A percentile compares a stretch with the other conserved stretches of the same genome.
phyloP scores from a whole-genome alignment of 2,888 invertebrate genomes.

The Rapana venosa region DNA sequence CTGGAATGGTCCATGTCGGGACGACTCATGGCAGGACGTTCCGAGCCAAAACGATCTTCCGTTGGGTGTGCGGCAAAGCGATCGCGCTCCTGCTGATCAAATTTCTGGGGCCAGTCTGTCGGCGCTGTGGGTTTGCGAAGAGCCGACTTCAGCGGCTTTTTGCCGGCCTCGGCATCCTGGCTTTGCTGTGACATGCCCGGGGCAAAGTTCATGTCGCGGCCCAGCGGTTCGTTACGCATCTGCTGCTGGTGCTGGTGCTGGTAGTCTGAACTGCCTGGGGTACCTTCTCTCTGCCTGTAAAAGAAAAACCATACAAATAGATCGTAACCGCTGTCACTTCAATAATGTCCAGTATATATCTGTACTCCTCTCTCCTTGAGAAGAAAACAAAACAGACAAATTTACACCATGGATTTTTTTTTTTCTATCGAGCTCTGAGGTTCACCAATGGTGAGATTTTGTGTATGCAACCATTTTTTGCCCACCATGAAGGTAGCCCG shows the following conservation, averaged over 20 bases:
- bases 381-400: too few species aligned
- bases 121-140: not conserved
- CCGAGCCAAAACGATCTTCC: not conserved
- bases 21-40: not conserved
- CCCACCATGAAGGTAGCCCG: too few species aligned
- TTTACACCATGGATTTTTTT: too few species aligned
- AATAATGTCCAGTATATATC: too few species aligned
- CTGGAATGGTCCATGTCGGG: not conserved
- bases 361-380: too few species aligned
- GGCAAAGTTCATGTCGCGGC: not conserved
- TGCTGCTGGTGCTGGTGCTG: not conserved
- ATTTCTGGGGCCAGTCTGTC: not conserved
- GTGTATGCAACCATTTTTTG: too few species aligned
- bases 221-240: not conserved
- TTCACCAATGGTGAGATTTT: too few species aligned
- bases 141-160: not conserved
- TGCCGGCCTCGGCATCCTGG: not conserved
- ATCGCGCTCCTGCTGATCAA: not conserved
- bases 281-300: not conserved
- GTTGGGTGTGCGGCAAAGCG: not conserved
- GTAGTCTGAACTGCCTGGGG: not conserved
- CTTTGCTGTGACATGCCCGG: not conserved
- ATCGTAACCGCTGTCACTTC: not conserved
- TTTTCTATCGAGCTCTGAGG: too few species aligned
- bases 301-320: not conserved